Conservation (phyloP, 2,113 vertebrate genomes). For the Saccopteryx leptura region DNA sequence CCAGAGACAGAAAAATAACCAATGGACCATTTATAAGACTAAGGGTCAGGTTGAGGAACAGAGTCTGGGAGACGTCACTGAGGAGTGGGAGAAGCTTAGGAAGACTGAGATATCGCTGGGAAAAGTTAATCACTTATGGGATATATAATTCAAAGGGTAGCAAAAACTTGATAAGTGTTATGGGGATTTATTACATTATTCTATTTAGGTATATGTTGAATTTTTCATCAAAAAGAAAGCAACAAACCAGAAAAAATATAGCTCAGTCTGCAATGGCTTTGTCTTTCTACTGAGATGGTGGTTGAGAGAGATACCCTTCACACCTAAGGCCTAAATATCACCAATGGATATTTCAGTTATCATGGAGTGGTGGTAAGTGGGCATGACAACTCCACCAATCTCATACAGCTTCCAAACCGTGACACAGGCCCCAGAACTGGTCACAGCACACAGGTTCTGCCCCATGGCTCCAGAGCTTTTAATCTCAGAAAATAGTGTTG, state of each 20-base stretch:
- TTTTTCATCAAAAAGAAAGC: constrained; percentile 2
- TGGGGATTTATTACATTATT: neutral
- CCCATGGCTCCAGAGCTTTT: neutral
- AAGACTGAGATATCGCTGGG: neutral
- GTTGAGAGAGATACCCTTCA: neutral
- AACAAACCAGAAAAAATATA: neutral
- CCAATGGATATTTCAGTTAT: neutral
- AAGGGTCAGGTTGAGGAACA: neutral
- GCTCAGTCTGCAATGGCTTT: constrained; percentile 9
- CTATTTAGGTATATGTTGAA: constrained; percentile 7
- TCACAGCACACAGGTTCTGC: neutral
- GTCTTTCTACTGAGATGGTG: neutral
- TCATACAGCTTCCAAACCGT: constrained; percentile 2
- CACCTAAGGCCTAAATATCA: constrained; percentile 41
- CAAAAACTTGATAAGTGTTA: constrained; percentile 19
- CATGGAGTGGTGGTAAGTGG: neutral
- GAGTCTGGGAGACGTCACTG: neutral
- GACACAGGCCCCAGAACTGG: neutral
- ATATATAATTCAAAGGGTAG: constrained; percentile 26
- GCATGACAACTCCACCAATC: neutral
- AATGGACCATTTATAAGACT: neutral
- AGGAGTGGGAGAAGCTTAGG: neutral
- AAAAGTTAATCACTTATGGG: neutral
- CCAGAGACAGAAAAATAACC: constrained; percentile 55
- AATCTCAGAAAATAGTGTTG: neutral